Conservation (phyloP, 2,888 invertebrate genomes). For the Thecocarcelia acutangulata region DNA sequence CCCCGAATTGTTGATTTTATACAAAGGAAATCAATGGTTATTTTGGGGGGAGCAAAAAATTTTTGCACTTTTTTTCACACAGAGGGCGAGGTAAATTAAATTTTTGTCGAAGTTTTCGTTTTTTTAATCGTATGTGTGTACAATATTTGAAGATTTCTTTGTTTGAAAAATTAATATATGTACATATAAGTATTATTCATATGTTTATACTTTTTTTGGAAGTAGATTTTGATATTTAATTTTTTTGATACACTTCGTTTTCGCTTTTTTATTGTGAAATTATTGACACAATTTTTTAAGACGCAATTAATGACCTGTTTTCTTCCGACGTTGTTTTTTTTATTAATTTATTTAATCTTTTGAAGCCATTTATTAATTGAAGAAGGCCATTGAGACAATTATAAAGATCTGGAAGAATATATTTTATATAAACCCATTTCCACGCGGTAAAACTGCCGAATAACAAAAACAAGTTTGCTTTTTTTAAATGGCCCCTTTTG, state of each 20-base stretch:
- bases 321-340: conserved; percentile 20
- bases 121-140: background rate
- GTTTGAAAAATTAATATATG: conserved; percentile 14
- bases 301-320: conserved; percentile 61
- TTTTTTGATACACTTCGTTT: conserved; percentile 41
- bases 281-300: conserved; percentile 59
- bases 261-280: conserved; percentile 48
- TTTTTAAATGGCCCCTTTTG: conserved; percentile 59
- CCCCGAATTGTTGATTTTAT: conserved; percentile 29
- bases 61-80: conserved; percentile 1
- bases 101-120: conserved; percentile 5
- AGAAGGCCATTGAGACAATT: background rate
- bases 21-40: conserved; percentile 4
- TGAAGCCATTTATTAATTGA: no score
- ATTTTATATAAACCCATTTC: conserved; percentile 39
- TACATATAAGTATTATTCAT: background rate
- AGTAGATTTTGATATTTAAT: conserved; percentile 33
- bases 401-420: conserved; percentile 11
- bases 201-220: conserved; percentile 30
- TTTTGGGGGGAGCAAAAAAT: conserved; percentile 20
- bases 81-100: background rate
- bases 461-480: conserved; percentile 53
- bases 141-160: conserved; percentile 32
- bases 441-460: conserved; percentile 56
- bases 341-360: background rate